A percentile compares a stretch with the other conserved stretches of the same genome.
phyloP scores from a whole-genome alignment of 1,140 invertebrate genomes.

The Drosophila tsacasi region DNA sequence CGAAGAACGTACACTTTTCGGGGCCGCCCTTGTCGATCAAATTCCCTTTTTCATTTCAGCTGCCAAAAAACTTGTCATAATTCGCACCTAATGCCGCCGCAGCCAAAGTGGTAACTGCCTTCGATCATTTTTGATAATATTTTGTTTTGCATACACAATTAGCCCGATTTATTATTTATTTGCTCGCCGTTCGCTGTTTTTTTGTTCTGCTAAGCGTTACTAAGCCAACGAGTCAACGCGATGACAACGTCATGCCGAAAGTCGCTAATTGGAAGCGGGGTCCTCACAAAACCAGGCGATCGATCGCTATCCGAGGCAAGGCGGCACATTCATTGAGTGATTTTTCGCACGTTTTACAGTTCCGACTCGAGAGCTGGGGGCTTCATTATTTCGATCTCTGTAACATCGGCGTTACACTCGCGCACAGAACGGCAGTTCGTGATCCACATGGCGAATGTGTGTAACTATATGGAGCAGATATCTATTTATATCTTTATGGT shows the following conservation, averaged over 20 bases:
- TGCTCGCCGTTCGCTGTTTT: conserved; percentile 15
- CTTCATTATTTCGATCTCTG: conserved; percentile 17
- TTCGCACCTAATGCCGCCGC: conserved; percentile 62
- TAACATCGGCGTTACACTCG: conserved; percentile 54
- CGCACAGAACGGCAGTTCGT: conserved; percentile 50
- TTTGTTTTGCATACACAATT: conserved; percentile 74
- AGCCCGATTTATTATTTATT: conserved; percentile 64
- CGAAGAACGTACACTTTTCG: conserved; percentile 5
- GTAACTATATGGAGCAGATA: conserved; percentile 24
- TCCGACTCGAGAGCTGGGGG: background rate
- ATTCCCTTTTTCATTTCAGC: background rate
- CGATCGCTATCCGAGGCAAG: conserved; percentile 30
- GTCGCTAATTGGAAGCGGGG: conserved; percentile 68
- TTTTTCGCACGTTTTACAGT: conserved; percentile 67
- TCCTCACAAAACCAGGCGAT: conserved; percentile 41
- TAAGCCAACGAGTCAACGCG: conserved; percentile 44
- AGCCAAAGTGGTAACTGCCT: conserved; percentile 58
- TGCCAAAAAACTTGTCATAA: conserved; percentile 62
- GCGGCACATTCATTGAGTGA: conserved; percentile 60
- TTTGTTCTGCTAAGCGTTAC: conserved; percentile 10
- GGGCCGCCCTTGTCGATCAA: conserved; percentile 34
- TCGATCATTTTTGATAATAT: conserved; percentile 75
- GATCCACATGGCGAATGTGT: conserved; percentile 59
- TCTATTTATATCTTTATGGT: conserved; percentile 54
- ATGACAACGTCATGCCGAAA: conserved; percentile 61